Evolutionary conservation across 2,113 vertebrate genomes (phyloP).

Genomic region (Acrocephalus kingi): DNA sequence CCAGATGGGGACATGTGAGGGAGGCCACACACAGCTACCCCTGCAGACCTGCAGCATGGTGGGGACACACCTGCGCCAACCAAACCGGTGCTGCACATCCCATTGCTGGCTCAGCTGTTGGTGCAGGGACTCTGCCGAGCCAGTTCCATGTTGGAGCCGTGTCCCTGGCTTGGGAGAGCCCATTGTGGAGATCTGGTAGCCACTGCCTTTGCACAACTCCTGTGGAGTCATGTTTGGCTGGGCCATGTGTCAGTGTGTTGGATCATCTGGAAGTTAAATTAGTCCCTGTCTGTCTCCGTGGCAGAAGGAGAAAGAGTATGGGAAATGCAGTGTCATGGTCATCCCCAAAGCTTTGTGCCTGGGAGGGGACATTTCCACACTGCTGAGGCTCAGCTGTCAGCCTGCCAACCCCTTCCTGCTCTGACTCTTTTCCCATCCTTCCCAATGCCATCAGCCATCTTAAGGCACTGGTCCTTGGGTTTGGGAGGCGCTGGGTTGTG

Average conservation of each 20-base stretch:
- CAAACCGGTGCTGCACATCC: accelerated
- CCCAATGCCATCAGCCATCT: accelerated
- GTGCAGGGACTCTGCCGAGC: not conserved
- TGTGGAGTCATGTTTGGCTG: not conserved
- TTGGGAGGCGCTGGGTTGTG: not conserved
- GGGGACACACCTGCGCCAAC: not conserved
- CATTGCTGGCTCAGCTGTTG: accelerated
- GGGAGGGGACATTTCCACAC: not conserved
- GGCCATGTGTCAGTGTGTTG: not conserved
- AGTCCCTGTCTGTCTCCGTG: accelerated
- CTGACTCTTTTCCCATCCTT: not conserved
- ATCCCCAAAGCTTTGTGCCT: not conserved
- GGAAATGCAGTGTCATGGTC: not conserved
- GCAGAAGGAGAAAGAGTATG: not conserved
- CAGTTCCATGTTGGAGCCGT: accelerated
- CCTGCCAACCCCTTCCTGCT: not conserved
- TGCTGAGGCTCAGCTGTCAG: accelerated
- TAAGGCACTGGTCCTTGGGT: too few species aligned
- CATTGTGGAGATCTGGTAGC: not conserved
- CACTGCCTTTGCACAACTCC: not conserved
- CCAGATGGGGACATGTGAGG: not conserved
- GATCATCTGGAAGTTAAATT: not conserved
- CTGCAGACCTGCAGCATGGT: not conserved
- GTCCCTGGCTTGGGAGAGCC: not conserved
- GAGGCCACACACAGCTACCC: not conserved